These are phyloP conservation scores for Leistus spinibarbis DNA, from an alignment of 2,888 invertebrate species.

Conservation along the genomic window DNA sequence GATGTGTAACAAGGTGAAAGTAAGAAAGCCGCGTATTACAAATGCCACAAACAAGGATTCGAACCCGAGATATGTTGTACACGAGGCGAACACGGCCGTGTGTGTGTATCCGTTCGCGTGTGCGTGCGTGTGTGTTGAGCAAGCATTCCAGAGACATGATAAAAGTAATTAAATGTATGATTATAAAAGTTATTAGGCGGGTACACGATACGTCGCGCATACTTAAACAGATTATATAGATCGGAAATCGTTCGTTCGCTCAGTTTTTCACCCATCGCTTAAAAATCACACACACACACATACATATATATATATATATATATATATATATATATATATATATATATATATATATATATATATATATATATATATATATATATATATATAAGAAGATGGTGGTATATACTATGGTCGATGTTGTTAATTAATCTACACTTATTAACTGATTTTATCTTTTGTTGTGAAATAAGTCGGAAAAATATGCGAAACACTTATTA, in stretches of 20 bases:
- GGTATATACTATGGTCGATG: no score
- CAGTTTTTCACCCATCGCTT: background rate
- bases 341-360: no score
- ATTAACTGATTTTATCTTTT: conserved; percentile 13
- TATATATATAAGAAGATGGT: background rate
- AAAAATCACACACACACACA: background rate
- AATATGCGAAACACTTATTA: background rate
- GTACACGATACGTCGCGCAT: conserved; percentile 2
- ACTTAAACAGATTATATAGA: conserved; percentile 16
- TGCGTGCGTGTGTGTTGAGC: background rate
- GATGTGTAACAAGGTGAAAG: background rate
- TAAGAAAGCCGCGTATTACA: no score
- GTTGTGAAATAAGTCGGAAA: conserved; percentile 11
- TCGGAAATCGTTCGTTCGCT: background rate
- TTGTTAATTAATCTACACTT: conserved; percentile 13
- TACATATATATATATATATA: no score
- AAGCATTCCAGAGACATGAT: conserved; percentile 12
- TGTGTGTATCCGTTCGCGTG: background rate
- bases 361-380: background rate
- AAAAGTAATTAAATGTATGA: conserved; percentile 17
- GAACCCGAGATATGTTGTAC: background rate
- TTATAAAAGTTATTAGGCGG: conserved; percentile 13
- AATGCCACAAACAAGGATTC: background rate
- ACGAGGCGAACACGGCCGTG: background rate
- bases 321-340: no score